These are phyloP conservation scores for Halichoeres trimaculatus DNA, from an alignment of 2,113 vertebrate genomes.

Conservation along the genomic window DNA sequence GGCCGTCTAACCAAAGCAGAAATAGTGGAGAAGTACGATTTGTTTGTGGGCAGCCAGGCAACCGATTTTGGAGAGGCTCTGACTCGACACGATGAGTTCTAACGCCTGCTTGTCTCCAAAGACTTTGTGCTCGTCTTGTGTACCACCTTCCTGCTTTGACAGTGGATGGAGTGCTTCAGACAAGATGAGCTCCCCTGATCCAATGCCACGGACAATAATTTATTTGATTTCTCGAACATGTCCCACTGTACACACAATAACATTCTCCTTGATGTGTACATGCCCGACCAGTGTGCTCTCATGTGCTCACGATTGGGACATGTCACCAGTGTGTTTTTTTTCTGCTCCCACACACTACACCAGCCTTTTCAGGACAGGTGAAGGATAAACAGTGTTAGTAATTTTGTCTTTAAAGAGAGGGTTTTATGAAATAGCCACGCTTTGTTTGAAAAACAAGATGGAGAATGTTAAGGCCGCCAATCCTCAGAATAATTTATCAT, in stretches of 20 bases:
- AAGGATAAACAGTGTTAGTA: constrained; percentile 31
- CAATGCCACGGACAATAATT: constrained; percentile 85
- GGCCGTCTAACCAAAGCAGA: constrained; percentile 91
- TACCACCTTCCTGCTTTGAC: constrained; percentile 29
- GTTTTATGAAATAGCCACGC: constrained; percentile 28
- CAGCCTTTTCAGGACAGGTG: not conserved
- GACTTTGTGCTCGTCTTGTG: constrained; percentile 62
- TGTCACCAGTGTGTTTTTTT: constrained; percentile 8
- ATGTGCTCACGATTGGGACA: constrained; percentile 24
- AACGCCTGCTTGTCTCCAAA: constrained; percentile 57
- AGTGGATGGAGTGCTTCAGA: constrained; percentile 16
- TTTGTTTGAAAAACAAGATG: constrained; percentile 24
- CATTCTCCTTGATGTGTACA: constrained; percentile 34
- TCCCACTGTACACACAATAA: constrained; percentile 56
- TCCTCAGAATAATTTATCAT: constrained; percentile 7
- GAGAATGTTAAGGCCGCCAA: constrained; percentile 16
- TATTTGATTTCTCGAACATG: constrained; percentile 86
- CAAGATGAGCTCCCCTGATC: constrained; percentile 47
- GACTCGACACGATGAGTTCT: constrained; percentile 96
- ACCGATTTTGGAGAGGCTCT: constrained; percentile 97
- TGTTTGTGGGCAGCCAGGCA: constrained; percentile 97
- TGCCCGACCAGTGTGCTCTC: constrained; percentile 33
- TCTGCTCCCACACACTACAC: constrained; percentile 31
- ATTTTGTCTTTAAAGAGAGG: not conserved
- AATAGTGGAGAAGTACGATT: constrained; percentile 94